Evolutionary conservation across 2,888 invertebrate species (phyloP).

Genomic region (Dicranocentrus wangi): DNA sequence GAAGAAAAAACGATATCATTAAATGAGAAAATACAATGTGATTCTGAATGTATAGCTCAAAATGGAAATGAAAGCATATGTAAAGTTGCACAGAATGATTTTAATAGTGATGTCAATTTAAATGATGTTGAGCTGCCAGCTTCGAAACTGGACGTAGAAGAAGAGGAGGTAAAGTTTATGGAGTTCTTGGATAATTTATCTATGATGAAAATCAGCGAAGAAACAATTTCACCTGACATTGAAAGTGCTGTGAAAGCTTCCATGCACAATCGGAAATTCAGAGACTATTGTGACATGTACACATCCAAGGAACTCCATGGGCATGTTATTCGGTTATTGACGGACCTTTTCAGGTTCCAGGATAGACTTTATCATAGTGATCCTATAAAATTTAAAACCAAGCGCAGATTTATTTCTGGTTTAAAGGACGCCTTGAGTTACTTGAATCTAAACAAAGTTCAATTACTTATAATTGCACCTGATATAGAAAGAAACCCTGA

Average conservation of each 20-base stretch:
- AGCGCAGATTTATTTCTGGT: constrained; percentile 79
- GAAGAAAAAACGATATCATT: no score
- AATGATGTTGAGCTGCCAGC: no score
- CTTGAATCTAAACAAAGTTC: constrained; percentile 78
- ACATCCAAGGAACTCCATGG: constrained; percentile 78
- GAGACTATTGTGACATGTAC: constrained; percentile 79
- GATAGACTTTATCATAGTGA: constrained; percentile 79
- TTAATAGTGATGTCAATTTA: no score
- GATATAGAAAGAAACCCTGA: constrained; percentile 78
- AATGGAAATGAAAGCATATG: no score
- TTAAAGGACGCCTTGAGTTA: constrained; percentile 80
- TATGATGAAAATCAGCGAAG: not conserved
- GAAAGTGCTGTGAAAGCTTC: constrained; percentile 54
- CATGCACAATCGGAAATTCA: constrained; percentile 69
- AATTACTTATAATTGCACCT: constrained; percentile 80
- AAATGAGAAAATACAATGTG: no score
- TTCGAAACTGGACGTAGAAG: no score
- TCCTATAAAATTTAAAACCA: constrained; percentile 78
- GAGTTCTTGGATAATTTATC: constrained; percentile 42
- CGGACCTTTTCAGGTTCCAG: constrained; percentile 79
- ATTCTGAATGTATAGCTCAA: no score
- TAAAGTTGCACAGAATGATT: no score
- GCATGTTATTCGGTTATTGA: constrained; percentile 76
- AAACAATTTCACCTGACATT: constrained; percentile 23
- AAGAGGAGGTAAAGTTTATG: no score